Evolutionary conservation across 2,797 vertebrate species (phyloP), one percentile per base, ranked within the genome.

Genomic region (Micrastur ruficollis): DNA sequence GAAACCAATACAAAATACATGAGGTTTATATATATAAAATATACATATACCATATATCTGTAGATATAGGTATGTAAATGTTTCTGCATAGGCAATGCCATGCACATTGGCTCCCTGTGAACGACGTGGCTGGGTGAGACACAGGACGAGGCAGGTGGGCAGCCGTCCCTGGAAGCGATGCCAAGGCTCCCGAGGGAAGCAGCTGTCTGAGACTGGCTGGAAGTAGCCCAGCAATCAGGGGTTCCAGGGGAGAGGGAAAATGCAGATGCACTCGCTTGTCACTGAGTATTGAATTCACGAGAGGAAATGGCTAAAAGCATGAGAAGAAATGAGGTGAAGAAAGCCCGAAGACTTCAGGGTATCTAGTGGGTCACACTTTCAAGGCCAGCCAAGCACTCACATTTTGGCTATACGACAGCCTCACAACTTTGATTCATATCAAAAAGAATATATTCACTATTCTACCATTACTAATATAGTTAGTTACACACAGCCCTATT

Each of bases 141-240:
- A 66, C 36, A 58, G 91, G 68, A 63, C 6, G 7, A 63, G 82
- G 93, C 91, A 93, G 88, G 93, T 89, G 98, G 89, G 90, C 85
- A 95, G 81, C 97, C 91, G 61, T 85, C 92, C 95, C 96, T 97
- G 95, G 93, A 92, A 97, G 92, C 70, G 79, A 74, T 93, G 95
- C 97, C 92, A 83, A 50, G 95, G 82, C 68, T 96, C 94, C 73
- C 3, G 8, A 84, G 91, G 80, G 88, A 92, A 90, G 93, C 91
- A 93, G 91, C 76, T 89, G 76, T 5, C 44, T 75, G 63, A 71
- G 63, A n/a, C 52, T 26, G 90, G 31, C 86, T 96, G 83, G 85
- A 95, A 94, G 71, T 27, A 89, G 85, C 86, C 87, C 87, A 90
- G 85, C 42, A 81, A 32, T 20, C 58, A 81, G 62, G 76, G 95